A percentile compares a stretch with the other conserved stretches of the same genome.
These are phyloP conservation scores for Coenonympha glycerion DNA, from an alignment of 2,888 invertebrate genomes.

Conservation along the genomic window DNA sequence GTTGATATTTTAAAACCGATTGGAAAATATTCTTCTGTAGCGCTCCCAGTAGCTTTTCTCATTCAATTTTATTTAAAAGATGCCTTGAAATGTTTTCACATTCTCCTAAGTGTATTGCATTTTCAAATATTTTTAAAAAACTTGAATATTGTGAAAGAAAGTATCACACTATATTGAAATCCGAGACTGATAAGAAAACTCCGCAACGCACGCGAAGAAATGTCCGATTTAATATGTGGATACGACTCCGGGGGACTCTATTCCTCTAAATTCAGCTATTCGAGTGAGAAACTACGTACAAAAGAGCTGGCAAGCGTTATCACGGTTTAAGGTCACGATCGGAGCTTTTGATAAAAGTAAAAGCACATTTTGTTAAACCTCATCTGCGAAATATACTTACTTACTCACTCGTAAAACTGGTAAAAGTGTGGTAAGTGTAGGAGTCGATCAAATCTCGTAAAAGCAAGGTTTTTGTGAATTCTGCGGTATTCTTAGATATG, in stretches of 20 bases:
- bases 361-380: neutral
- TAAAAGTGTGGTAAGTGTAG: neutral
- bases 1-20: too few species aligned
- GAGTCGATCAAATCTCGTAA: neutral
- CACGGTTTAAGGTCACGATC: neutral
- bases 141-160: conserved; percentile 10
- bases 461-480: neutral
- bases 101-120: too few species aligned
- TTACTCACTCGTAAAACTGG: neutral
- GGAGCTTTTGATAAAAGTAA: neutral
- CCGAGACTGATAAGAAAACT: conserved; percentile 28
- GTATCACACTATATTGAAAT: conserved; percentile 21
- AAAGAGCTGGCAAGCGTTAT: conserved; percentile 1
- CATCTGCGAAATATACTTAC: neutral
- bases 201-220: conserved; percentile 21
- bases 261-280: conserved; percentile 1
- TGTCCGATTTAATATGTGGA: conserved; percentile 8
- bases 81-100: too few species aligned
- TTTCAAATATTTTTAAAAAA: neutral
- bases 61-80: too few species aligned
- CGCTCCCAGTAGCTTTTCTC: too few species aligned
- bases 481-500: neutral
- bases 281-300: conserved; percentile 4
- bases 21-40: too few species aligned
- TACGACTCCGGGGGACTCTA: neutral